These are phyloP conservation scores for Agrilus cyanescens DNA, from an alignment of 2,888 invertebrate genomes.

Conservation along the genomic window DNA sequence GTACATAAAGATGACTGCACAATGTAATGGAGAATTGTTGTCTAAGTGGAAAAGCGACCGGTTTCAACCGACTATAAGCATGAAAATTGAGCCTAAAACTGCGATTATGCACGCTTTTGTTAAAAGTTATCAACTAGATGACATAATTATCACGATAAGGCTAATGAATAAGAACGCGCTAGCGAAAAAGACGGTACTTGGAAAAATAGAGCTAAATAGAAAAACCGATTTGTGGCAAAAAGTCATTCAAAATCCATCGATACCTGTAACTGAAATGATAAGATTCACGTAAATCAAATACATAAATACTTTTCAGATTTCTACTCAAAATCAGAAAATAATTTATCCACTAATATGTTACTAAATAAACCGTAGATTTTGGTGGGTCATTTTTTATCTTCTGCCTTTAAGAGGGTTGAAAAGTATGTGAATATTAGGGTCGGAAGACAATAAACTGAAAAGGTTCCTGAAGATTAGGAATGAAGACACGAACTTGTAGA, in stretches of 20 bases:
- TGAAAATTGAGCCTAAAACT: slow-evolving; percentile 57
- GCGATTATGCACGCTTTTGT: slow-evolving; percentile 51
- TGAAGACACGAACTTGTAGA: no score
- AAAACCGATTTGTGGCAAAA: slow-evolving; percentile 54
- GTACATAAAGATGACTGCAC: slow-evolving; percentile 65
- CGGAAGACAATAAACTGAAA: no score
- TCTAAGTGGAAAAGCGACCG: slow-evolving; percentile 57
- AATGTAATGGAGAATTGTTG: slow-evolving; percentile 45
- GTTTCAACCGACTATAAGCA: slow-evolving; percentile 64
- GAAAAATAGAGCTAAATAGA: slow-evolving; percentile 52
- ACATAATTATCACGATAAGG: slow-evolving; percentile 53
- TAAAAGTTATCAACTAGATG: slow-evolving; percentile 48
- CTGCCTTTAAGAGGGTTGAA: no score
- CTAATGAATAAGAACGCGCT: slow-evolving; percentile 54
- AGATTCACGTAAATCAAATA: slow-evolving; percentile 38
- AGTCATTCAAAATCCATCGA: slow-evolving; percentile 42
- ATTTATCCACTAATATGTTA: no score
- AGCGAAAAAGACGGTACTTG: slow-evolving; percentile 56
- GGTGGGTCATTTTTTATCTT: no score
- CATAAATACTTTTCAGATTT: no score
- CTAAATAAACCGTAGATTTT: no score
- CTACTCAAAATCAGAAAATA: no score
- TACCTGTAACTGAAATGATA: slow-evolving; percentile 47
- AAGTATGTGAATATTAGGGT: no score
- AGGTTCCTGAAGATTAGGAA: no score